Conservation (phyloP, 1,140 invertebrate species). For the Drosophila mauritiana region DNA sequence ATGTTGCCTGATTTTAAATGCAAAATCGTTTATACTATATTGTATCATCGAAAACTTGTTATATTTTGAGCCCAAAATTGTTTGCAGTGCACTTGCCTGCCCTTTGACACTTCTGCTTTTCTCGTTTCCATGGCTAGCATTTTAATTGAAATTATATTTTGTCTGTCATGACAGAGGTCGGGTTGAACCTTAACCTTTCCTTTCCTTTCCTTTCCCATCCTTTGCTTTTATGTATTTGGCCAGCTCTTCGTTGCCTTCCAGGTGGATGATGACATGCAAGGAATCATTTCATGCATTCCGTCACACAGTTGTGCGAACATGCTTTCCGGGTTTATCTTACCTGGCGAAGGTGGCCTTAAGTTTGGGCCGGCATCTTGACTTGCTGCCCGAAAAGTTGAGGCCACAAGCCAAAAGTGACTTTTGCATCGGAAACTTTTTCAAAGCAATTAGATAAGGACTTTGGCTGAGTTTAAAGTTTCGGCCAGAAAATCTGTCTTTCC, state of each 20-base stretch:
- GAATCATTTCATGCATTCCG: conserved; percentile 39
- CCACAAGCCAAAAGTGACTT: conserved; percentile 71
- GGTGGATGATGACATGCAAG: conserved; percentile 36
- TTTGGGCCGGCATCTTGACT: conserved; percentile 43
- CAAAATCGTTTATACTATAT: not conserved
- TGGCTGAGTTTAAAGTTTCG: conserved; percentile 70
- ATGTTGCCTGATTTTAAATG: too few relatives aligned
- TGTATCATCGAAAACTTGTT: too few relatives aligned
- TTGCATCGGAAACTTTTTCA: conserved; percentile 75
- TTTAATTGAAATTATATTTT: conserved; percentile 79
- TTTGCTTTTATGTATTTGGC: not conserved
- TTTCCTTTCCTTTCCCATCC: not conserved
- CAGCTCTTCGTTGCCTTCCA: not conserved
- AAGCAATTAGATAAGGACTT: conserved; percentile 80
- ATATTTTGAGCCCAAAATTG: too few relatives aligned
- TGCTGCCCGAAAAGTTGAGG: conserved; percentile 39
- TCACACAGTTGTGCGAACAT: conserved; percentile 12
- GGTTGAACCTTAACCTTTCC: conserved; percentile 14
- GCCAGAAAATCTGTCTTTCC: conserved; percentile 32
- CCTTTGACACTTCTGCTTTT: conserved; percentile 57
- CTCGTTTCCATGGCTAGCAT: conserved; percentile 64
- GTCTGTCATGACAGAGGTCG: conserved; percentile 38
- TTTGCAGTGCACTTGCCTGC: not conserved
- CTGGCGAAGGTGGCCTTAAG: conserved; percentile 20
- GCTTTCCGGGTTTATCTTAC: conserved; percentile 34